phyloP scores from a whole-genome alignment of 92 coral and sea anemone genomes.

The Siderastrea radians region DNA sequence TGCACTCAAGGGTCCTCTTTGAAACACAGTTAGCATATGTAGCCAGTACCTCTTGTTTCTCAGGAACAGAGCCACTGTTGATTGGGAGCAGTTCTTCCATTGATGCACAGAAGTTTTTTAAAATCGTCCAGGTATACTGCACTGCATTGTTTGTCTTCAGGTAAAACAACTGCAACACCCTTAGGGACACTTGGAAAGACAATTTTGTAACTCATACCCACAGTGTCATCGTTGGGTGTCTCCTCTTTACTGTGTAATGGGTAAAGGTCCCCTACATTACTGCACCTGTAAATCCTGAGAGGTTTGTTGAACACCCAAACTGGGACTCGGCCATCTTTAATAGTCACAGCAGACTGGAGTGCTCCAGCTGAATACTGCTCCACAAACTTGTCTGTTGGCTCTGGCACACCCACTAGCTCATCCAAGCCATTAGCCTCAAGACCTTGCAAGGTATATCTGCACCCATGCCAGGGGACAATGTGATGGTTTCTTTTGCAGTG shows the following conservation, averaged over 20 bases:
- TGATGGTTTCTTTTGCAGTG: conserved; percentile 18
- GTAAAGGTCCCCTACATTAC: background rate
- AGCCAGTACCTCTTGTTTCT: conserved; percentile 35
- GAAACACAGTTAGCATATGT: conserved; percentile 30
- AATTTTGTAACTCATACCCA: conserved; percentile 4
- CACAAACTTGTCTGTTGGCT: conserved; percentile 28
- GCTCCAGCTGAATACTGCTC: conserved; percentile 22
- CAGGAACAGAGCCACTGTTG: conserved; percentile 16
- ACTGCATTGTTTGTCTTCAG: background rate
- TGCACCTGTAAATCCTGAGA: conserved; percentile 28
- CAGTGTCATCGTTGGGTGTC: background rate
- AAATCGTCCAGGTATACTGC: background rate
- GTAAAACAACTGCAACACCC: background rate
- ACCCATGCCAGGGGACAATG: conserved; percentile 32
- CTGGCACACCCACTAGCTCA: conserved; percentile 22
- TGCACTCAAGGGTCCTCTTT: conserved; percentile 5
- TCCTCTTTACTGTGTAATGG: background rate
- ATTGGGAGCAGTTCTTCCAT: conserved; percentile 45
- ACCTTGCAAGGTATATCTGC: conserved; percentile 8
- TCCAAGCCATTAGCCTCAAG: background rate
- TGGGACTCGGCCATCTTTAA: conserved; percentile 32
- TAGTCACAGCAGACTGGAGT: conserved; percentile 25
- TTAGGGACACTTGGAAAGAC: background rate
- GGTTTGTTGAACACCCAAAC: conserved; percentile 44
- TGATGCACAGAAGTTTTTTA: background rate